These are phyloP conservation scores for Epinephelus moara DNA, from an alignment of 2,113 vertebrate species.

Conservation along the genomic window DNA sequence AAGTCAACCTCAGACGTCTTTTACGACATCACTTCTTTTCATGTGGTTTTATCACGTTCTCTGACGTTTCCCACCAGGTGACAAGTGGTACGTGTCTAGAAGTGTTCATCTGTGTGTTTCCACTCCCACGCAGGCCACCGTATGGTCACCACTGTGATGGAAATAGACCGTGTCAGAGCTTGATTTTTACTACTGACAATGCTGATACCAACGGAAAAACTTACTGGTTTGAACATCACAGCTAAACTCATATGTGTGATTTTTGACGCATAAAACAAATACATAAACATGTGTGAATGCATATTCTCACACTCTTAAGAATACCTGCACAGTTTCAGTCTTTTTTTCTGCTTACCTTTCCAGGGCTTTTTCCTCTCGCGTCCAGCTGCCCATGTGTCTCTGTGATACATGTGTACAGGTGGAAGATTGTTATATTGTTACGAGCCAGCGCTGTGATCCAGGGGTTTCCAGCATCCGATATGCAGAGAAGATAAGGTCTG, in stretches of 20 bases:
- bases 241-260: neutral
- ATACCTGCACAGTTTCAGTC: neutral
- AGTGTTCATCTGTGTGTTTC: conserved; percentile 7
- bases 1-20: neutral
- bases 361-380: conserved; percentile 2
- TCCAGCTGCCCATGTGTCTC: conserved; percentile 40
- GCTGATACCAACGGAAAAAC: conserved; percentile 15
- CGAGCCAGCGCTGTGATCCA: conserved; percentile 58
- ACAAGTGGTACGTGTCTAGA: conserved; percentile 12
- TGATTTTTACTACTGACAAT: neutral
- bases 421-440: conserved; percentile 50
- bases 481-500: conserved; percentile 72
- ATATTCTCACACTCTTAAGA: conserved; percentile 14
- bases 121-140: neutral
- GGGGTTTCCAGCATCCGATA: conserved; percentile 65
- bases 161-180: conserved; percentile 24
- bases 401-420: conserved; percentile 69
- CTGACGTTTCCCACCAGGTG: conserved; percentile 13
- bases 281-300: conserved; percentile 7
- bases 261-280: neutral
- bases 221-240: neutral
- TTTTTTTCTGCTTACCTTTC: conserved; percentile 23
- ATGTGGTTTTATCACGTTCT: conserved; percentile 23
- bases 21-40: neutral
- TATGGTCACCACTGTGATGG: conserved; percentile 6